Percentiles rank a stretch among this genome's conserved stretches.
phyloP scores from a whole-genome alignment of 1,140 invertebrate species.

The Drosophila pallidifrons region DNA sequence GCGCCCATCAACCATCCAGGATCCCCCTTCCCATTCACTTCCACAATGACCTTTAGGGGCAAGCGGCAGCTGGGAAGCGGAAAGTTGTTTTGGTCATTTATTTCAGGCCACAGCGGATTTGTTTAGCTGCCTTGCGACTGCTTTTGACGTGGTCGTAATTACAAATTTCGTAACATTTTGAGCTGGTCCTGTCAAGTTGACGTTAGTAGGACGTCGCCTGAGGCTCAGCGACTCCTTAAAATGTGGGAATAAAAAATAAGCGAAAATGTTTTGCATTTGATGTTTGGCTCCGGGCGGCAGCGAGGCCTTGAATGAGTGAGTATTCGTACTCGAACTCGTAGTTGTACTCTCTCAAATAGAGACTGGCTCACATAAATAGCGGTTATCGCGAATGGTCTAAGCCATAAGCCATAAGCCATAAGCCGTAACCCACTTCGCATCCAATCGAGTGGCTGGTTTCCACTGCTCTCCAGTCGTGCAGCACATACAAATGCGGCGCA shows the following conservation, averaged over 20 bases:
- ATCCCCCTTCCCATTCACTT: background rate
- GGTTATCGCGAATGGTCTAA: conserved; percentile 63
- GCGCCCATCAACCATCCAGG: background rate
- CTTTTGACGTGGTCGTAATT: conserved; percentile 77
- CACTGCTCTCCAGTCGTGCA: conserved; percentile 49
- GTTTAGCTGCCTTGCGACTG: conserved; percentile 60
- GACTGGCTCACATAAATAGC: conserved; percentile 67
- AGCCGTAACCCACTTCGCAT: conserved; percentile 39
- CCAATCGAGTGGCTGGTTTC: conserved; percentile 5
- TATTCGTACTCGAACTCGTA: conserved; percentile 6
- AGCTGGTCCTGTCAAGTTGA: conserved; percentile 58
- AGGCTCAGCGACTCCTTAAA: background rate
- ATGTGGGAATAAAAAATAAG: conserved; percentile 12
- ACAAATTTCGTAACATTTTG: conserved; percentile 65
- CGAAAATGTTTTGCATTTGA: conserved; percentile 60
- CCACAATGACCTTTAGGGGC: conserved; percentile 26
- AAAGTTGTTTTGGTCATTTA: conserved; percentile 71
- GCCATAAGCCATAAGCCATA: conserved; percentile 49
- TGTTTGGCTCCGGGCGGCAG: conserved; percentile 12
- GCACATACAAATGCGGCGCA: conserved; percentile 76
- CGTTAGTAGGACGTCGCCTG: conserved; percentile 31
- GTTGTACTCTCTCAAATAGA: background rate
- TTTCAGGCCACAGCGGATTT: conserved; percentile 60
- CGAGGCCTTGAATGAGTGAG: conserved; percentile 20
- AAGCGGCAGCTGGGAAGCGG: no score